phyloP scores from a whole-genome alignment of 2,797 vertebrate genomes.

The Propithecus deckenii region DNA sequence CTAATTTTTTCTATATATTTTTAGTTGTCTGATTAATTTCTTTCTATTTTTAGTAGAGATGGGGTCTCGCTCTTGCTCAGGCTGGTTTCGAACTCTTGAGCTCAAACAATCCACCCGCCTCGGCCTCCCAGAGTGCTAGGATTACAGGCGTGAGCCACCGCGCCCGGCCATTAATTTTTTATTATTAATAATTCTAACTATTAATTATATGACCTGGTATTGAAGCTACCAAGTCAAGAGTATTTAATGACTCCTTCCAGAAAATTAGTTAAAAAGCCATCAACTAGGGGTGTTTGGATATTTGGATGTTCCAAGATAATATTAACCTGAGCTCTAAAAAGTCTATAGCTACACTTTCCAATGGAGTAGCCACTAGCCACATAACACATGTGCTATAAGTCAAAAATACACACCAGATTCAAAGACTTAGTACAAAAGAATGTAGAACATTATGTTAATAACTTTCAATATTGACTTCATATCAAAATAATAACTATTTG shows the following conservation, averaged over 20 bases:
- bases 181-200: not conserved
- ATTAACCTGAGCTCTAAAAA: not conserved
- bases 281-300: not conserved
- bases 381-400: not conserved
- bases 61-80: too few species aligned
- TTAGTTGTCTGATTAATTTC: too few species aligned
- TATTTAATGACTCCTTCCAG: conserved; percentile 2
- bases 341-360: not conserved
- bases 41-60: too few species aligned
- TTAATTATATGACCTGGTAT: not conserved
- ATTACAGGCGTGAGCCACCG: too few species aligned
- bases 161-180: not conserved
- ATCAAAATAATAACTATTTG: not conserved
- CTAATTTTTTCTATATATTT: too few species aligned
- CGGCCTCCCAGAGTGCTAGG: too few species aligned
- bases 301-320: not conserved
- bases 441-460: not conserved
- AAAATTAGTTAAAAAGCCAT: conserved; percentile 10
- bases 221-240: not conserved
- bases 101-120: too few species aligned
- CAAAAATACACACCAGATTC: not conserved
- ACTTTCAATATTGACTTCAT: not conserved
- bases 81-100: too few species aligned
- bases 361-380: not conserved
- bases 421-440: not conserved